These are phyloP conservation scores for Nesidiocoris tenuis DNA, from an alignment of 2,888 invertebrate species.

Conservation along the genomic window DNA sequence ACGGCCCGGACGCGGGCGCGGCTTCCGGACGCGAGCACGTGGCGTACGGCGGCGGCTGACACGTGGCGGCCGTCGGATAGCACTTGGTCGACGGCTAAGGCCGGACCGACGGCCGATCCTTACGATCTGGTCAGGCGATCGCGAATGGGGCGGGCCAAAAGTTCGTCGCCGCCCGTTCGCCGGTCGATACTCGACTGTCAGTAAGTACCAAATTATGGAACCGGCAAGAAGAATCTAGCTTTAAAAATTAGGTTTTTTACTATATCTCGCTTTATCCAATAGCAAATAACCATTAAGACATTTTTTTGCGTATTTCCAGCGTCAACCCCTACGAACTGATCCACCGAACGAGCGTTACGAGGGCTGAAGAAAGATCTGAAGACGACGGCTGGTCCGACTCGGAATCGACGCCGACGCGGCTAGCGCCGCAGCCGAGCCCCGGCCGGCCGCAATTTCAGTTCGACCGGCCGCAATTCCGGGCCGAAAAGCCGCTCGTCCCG, in stretches of 20 bases:
- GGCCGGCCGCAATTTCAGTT: not conserved
- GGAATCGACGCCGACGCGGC: conserved; percentile 44
- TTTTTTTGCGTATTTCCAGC: no score
- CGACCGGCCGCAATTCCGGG: conserved; percentile 52
- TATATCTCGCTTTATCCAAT: no score
- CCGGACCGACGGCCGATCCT: conserved; percentile 61
- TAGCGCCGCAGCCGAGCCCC: conserved; percentile 45
- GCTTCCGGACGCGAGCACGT: conserved; percentile 41
- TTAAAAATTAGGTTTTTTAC: no score
- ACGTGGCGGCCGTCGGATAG: conserved; percentile 40
- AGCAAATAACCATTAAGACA: no score
- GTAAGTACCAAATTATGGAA: conserved; percentile 25
- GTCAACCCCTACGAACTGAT: conserved; percentile 82
- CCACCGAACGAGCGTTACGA: conserved; percentile 65
- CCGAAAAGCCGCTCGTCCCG: conserved; percentile 52
- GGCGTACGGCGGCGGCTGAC: conserved; percentile 19
- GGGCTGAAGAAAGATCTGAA: conserved; percentile 52
- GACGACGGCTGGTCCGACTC: conserved; percentile 46
- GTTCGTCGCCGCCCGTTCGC: conserved; percentile 45
- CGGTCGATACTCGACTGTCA: conserved; percentile 76
- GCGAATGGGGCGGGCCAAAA: conserved; percentile 57
- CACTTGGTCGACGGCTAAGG: conserved; percentile 51
- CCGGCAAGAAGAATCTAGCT: no score
- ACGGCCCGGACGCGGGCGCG: conserved; percentile 39
- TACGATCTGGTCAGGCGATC: conserved; percentile 81